A percentile compares a stretch with the other conserved stretches of the same genome.
Conservation (phyloP, 2,888 invertebrate species). For the Drosophila phalerata region DNA sequence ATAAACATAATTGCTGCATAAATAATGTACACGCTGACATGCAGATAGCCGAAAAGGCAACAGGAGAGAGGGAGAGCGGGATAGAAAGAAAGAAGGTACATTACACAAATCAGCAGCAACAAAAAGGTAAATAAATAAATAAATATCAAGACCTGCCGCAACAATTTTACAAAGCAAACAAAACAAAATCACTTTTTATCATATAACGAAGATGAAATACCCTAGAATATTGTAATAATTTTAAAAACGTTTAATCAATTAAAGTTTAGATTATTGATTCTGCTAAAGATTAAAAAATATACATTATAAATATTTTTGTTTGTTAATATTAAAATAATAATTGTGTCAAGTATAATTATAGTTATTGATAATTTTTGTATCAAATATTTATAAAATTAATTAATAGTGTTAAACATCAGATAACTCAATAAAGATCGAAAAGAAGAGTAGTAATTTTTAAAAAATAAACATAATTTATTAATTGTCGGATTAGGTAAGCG, state of each 20-base stretch:
- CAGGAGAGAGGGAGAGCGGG: conserved; percentile 4
- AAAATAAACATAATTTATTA: conserved; percentile 10
- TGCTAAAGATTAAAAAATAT: too few relatives aligned
- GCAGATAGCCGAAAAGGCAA: not conserved
- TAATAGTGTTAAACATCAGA: not conserved
- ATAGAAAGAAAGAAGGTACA: conserved; percentile 13
- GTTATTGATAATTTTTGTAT: too few relatives aligned
- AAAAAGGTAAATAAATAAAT: conserved; percentile 26
- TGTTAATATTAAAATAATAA: too few relatives aligned
- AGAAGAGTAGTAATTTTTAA: not conserved
- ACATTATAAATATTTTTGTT: too few relatives aligned
- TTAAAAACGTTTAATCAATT: not conserved
- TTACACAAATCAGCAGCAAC: conserved; percentile 13
- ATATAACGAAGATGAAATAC: conserved; percentile 8
- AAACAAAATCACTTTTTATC: not conserved
- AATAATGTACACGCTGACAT: conserved; percentile 37
- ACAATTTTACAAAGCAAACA: conserved; percentile 58
- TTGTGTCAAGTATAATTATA: too few relatives aligned
- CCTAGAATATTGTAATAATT: conserved; percentile 1
- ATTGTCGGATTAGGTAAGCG: conserved; percentile 9
- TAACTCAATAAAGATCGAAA: not conserved
- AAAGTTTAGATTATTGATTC: too few relatives aligned
- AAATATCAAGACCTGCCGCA: conserved; percentile 61
- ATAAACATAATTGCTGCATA: conserved; percentile 59
- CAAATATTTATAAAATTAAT: too few relatives aligned